Conservation (phyloP, 2,113 vertebrate species). For the Melierax canorus region DNA sequence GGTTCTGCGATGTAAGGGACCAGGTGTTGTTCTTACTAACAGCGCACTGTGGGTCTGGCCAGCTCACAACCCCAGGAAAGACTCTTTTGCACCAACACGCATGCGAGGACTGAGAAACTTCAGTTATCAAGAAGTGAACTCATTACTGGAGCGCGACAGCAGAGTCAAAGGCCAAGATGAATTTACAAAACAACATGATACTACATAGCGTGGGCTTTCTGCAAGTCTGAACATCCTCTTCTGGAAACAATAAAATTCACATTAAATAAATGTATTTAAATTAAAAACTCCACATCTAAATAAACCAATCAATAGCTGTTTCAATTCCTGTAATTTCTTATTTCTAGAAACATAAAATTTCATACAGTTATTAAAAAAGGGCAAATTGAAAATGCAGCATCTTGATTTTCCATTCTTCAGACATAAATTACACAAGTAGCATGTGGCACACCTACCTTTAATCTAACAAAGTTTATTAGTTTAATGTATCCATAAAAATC, state of each 20-base stretch:
- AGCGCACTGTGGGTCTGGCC: neutral
- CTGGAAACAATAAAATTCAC: neutral
- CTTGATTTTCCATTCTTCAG: neutral
- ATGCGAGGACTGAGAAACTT: neutral
- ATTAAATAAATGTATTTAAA: neutral
- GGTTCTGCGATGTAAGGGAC: neutral
- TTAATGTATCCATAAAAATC: conserved; percentile 95
- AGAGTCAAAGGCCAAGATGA: neutral
- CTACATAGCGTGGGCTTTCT: neutral
- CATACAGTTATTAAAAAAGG: neutral
- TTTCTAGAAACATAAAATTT: neutral
- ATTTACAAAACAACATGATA: neutral
- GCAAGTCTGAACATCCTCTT: neutral
- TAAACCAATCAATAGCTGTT: neutral
- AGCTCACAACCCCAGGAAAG: neutral
- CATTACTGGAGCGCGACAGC: neutral
- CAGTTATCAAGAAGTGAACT: neutral
- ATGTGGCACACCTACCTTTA: conserved; percentile 75
- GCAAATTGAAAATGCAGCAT: neutral
- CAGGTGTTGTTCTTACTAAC: neutral
- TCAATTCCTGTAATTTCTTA: neutral
- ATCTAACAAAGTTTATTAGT: conserved; percentile 92
- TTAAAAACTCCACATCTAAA: neutral
- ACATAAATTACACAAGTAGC: neutral
- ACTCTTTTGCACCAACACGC: neutral